phyloP scores from a whole-genome alignment of 2,888 invertebrate species.

The Hermaeophaga mercurialis region DNA sequence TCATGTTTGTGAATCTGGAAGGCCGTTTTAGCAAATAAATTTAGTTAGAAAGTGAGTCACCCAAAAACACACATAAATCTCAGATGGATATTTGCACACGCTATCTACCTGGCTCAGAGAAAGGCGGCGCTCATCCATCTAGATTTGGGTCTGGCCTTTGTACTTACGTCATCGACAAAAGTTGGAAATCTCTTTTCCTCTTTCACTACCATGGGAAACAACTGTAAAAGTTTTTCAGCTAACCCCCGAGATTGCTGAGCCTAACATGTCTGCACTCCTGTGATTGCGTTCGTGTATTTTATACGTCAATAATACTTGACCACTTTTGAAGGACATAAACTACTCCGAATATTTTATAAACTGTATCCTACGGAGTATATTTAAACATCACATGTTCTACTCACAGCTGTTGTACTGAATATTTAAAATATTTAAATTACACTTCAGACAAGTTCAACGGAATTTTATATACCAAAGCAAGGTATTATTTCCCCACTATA shows the following conservation, averaged over 20 bases:
- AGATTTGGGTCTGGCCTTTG: constrained; percentile 35
- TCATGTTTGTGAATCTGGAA: too few species aligned
- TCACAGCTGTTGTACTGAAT: too few species aligned
- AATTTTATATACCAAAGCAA: too few species aligned
- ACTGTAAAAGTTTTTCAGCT: constrained; percentile 14
- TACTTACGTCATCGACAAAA: constrained; percentile 27
- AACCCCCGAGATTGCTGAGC: constrained; percentile 10
- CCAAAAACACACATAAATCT: constrained; percentile 36
- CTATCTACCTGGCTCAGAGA: constrained; percentile 39
- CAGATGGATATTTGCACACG: constrained; percentile 40
- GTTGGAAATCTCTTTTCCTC: constrained; percentile 21
- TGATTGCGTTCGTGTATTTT: constrained; percentile 4
- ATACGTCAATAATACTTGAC: not conserved
- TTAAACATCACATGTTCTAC: too few species aligned
- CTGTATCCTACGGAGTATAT: too few species aligned
- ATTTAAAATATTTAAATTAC: too few species aligned
- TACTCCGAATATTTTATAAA: too few species aligned
- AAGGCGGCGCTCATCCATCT: constrained; percentile 39
- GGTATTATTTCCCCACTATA: too few species aligned
- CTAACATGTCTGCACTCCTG: constrained; percentile 6
- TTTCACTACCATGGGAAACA: constrained; percentile 15
- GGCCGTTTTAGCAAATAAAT: constrained; percentile 7
- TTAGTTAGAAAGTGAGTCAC: constrained; percentile 20
- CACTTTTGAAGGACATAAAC: too few species aligned
- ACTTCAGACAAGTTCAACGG: too few species aligned